Conservation (phyloP, 2,888 invertebrate species). For the Sussaba pulchella region DNA sequence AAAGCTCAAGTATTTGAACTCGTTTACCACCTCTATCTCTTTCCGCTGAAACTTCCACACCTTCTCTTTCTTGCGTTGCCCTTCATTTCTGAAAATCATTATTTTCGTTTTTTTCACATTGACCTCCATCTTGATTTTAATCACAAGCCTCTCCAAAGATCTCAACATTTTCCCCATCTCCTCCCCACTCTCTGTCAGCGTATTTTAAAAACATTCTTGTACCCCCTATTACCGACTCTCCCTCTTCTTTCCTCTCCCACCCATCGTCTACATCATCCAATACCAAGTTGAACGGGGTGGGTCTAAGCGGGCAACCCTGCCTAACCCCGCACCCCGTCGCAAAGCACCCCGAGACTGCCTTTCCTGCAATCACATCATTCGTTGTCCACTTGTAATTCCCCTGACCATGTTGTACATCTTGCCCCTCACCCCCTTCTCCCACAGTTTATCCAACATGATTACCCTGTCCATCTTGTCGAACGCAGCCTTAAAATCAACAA, state of each 20-base stretch:
- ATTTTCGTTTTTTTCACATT: conserved; percentile 44
- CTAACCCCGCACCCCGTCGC: not conserved
- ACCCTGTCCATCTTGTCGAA: conserved; percentile 22
- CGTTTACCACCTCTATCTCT: conserved; percentile 32
- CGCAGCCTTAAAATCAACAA: conserved; percentile 45
- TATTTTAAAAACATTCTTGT: conserved; percentile 45
- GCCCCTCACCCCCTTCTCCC: conserved; percentile 19
- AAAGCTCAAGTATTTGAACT: conserved; percentile 45
- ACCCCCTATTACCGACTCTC: conserved; percentile 38
- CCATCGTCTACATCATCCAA: conserved; percentile 40
- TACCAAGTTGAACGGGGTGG: conserved; percentile 36
- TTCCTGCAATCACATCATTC: not conserved
- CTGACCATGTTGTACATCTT: conserved; percentile 12
- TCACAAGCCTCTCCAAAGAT: conserved; percentile 25
- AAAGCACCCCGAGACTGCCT: not conserved
- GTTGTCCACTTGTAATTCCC: conserved; percentile 49
- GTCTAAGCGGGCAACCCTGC: conserved; percentile 35
- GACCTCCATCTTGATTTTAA: conserved; percentile 19
- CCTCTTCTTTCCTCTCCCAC: conserved; percentile 36
- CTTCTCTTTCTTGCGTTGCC: conserved; percentile 3
- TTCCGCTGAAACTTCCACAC: conserved; percentile 34
- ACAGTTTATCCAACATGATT: conserved; percentile 12
- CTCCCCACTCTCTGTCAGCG: conserved; percentile 31
- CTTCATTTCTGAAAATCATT: conserved; percentile 46
- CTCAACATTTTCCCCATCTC: conserved; percentile 32